phyloP scores from a whole-genome alignment of 2,888 invertebrate genomes.

The Calliphora vomitoria region DNA sequence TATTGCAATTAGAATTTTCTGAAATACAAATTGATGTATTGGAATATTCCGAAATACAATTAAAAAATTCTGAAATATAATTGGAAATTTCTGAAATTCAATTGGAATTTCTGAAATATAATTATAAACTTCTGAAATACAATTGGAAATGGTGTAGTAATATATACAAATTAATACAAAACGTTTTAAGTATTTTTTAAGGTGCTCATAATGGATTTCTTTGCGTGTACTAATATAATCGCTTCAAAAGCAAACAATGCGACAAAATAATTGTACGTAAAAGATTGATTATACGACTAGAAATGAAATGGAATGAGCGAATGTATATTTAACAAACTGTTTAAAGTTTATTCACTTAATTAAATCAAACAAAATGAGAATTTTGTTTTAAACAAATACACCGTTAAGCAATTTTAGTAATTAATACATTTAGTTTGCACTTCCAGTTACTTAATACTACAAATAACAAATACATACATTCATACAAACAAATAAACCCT shows the following conservation, averaged over 20 bases:
- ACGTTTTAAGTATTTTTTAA: neutral
- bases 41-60: too few relatives aligned
- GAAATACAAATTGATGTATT: too few relatives aligned
- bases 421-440: constrained; percentile 50
- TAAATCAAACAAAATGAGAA: constrained; percentile 62
- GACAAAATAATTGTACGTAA: constrained; percentile 48
- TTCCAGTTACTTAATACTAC: neutral
- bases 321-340: constrained; percentile 35
- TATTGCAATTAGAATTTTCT: too few relatives aligned
- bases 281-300: constrained; percentile 41
- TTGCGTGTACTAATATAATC: constrained; percentile 13
- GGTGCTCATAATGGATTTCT: neutral
- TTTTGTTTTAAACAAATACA: constrained; percentile 36
- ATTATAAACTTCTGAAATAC: too few relatives aligned
- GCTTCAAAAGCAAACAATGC: constrained; percentile 55
- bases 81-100: too few relatives aligned
- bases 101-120: too few relatives aligned
- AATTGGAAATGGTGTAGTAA: too few relatives aligned
- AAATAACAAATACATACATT: neutral
- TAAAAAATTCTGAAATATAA: too few relatives aligned
- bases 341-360: constrained; percentile 66
- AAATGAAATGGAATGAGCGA: constrained; percentile 33
- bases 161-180: too few relatives aligned
- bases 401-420: constrained; percentile 42
- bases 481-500: neutral